Conservation (phyloP, 1,140 invertebrate genomes). For the Halictus rubicundus region DNA sequence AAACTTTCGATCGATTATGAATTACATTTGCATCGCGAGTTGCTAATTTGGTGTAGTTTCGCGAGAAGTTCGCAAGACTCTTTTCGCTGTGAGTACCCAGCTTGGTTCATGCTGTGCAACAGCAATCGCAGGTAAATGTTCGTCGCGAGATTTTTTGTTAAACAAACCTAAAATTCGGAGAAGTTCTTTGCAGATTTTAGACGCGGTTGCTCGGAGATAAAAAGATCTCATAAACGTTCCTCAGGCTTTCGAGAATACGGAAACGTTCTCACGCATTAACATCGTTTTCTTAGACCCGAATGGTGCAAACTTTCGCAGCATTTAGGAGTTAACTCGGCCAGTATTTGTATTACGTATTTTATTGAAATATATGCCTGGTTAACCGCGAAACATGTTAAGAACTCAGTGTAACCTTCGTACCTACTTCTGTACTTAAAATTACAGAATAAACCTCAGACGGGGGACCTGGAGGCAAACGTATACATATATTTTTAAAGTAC, state of each 20-base stretch:
- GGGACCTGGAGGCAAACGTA: background rate
- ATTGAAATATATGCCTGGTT: background rate
- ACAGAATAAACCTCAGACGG: background rate
- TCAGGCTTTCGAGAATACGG: background rate
- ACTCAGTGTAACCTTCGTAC: background rate
- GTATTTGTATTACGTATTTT: background rate
- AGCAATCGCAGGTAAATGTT: background rate
- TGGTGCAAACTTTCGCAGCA: background rate
- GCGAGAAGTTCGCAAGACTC: slow-evolving; percentile 14
- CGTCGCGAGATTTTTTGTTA: background rate
- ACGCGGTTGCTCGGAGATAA: too few relatives aligned
- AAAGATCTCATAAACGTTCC: too few relatives aligned
- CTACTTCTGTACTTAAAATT: background rate
- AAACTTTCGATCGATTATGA: background rate
- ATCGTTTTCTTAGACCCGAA: background rate
- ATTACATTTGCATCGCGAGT: background rate
- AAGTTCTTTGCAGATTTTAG: too few relatives aligned
- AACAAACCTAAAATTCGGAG: background rate
- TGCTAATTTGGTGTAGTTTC: background rate
- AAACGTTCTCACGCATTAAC: background rate
- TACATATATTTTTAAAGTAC: background rate
- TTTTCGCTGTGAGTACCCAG: slow-evolving; percentile 3
- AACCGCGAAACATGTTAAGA: background rate
- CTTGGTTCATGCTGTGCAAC: background rate
- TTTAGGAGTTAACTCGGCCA: background rate